Percentiles rank a stretch among this genome's conserved stretches.
phyloP scores from a whole-genome alignment of 2,113 vertebrate species.

The Ammodytes marinus region DNA sequence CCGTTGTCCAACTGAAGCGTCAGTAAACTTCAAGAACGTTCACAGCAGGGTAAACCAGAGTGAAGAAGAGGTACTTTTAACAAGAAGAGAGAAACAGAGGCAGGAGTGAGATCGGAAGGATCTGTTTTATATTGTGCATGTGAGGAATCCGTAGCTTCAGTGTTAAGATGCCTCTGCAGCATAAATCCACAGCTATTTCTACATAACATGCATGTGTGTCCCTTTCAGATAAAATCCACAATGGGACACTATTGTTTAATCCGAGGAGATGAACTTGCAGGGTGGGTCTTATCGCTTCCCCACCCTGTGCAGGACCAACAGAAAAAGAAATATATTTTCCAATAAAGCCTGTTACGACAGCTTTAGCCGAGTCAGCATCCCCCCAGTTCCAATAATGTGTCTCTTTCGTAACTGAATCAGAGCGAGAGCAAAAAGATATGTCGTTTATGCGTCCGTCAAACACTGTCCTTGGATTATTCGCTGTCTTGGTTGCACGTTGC shows the following conservation, averaged over 20 bases:
- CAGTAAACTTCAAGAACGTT: conserved; percentile 50
- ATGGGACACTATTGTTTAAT: conserved; percentile 33
- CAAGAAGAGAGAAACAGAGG: conserved; percentile 20
- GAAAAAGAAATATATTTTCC: conserved; percentile 29
- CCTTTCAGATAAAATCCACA: conserved; percentile 36
- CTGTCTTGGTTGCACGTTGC: conserved; percentile 8
- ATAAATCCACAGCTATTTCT: conserved; percentile 45
- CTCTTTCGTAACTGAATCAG: conserved; percentile 39
- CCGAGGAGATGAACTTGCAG: conserved; percentile 62
- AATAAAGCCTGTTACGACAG: conserved; percentile 35
- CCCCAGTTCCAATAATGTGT: conserved; percentile 32
- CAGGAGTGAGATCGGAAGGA: conserved; percentile 37
- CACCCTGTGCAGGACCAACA: conserved; percentile 39
- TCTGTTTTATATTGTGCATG: conserved; percentile 60
- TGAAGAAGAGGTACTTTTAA: conserved; percentile 36
- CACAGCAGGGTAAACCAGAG: conserved; percentile 39
- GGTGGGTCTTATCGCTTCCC: conserved; percentile 64
- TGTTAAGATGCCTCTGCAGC: conserved; percentile 57
- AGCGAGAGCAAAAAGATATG: conserved; percentile 8
- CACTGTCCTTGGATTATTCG: conserved; percentile 27
- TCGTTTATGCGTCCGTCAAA: conserved; percentile 19
- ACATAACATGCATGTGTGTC: conserved; percentile 15
- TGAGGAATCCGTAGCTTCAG: conserved; percentile 52
- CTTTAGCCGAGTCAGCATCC: conserved; percentile 66
- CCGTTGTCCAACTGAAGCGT: conserved; percentile 36